Evolutionary conservation across 2,888 invertebrate genomes (phyloP), one percentile per base, ranked within the genome.

Genomic region (Drosophila borborema): DNA sequence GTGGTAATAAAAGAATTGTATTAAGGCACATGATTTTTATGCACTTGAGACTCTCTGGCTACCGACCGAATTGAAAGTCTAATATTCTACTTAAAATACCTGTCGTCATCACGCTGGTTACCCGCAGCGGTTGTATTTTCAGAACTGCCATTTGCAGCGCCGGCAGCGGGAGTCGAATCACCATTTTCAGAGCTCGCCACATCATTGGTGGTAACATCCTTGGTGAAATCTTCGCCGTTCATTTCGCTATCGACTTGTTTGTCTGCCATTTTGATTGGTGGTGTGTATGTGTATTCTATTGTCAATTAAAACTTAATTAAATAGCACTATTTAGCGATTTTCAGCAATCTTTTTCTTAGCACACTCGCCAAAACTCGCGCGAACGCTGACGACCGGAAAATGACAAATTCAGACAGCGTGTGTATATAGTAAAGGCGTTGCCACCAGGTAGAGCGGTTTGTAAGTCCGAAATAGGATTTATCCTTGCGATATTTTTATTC

Each of bases 201-300:
- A 75, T 92, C 92, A 80, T 90, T 92, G 71, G 94, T 93, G 91
- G 95, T 95, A 90, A 96, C 95, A 92, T 96, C 96, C 94, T 96
- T 95, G 87, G 96, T 96, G 94, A 96, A 96, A 93, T 96, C 96
- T 94, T 96, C 96, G 93, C 96, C 96, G 94, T 96, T 96, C 96
- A 96, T 96, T 91, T 94, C 94, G 94, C 94, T 94, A 92, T 95
- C 95, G 72, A 91, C 91, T 94, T 95, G 94, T 91, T 94, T 94
- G 55, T 92, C 94, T 77, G 94, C 94, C 95, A 95, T 95, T 88
- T 59, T 82, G 51, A 67, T 64, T 58, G 31, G 67, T 72, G 70
- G 53, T 71, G 51, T 79, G 56, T 74, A 48, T 75, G 23, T 75
- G 18, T 46, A 18, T 74, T 76, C 60, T 72, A 66, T 69, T 61